Evolutionary conservation across 2,113 vertebrate genomes (phyloP).

Genomic region (Esox niger): DNA sequence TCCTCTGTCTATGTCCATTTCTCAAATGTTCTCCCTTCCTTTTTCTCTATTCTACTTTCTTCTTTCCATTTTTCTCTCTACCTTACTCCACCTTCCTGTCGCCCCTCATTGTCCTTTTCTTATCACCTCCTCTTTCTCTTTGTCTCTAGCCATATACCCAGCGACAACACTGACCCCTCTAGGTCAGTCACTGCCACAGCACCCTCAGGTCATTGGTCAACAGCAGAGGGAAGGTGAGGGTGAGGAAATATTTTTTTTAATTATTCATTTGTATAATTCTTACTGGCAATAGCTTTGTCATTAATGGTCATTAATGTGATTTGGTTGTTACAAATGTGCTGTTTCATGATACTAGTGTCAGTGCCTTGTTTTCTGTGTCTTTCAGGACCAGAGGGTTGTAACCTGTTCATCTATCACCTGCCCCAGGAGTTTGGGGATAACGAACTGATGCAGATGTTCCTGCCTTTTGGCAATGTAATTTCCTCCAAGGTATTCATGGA

Average conservation of each 20-base stretch:
- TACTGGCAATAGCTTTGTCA: slow-evolving; percentile 18
- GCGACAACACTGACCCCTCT: background rate
- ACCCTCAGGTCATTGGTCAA: slow-evolving; percentile 3
- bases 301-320: background rate
- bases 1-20: background rate
- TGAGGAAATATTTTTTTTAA: background rate
- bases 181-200: background rate
- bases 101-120: background rate
- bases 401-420: slow-evolving; percentile 88
- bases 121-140: background rate
- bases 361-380: background rate
- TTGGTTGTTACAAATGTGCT: background rate
- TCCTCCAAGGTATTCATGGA: slow-evolving; percentile 87
- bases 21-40: too few relatives aligned
- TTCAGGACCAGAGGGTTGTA: slow-evolving; percentile 82
- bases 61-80: slow-evolving; percentile 31
- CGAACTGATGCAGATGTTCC: slow-evolving; percentile 82
- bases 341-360: too few relatives aligned
- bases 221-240: slow-evolving; percentile 20
- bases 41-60: slow-evolving; percentile 9
- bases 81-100: background rate
- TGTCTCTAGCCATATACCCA: background rate
- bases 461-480: slow-evolving; percentile 82
- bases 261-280: background rate
- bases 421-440: slow-evolving; percentile 83